Evolutionary conservation across 2,113 vertebrate genomes (phyloP), one percentile per base, ranked within the genome.

Genomic region (Lepisosteus osseus): DNA sequence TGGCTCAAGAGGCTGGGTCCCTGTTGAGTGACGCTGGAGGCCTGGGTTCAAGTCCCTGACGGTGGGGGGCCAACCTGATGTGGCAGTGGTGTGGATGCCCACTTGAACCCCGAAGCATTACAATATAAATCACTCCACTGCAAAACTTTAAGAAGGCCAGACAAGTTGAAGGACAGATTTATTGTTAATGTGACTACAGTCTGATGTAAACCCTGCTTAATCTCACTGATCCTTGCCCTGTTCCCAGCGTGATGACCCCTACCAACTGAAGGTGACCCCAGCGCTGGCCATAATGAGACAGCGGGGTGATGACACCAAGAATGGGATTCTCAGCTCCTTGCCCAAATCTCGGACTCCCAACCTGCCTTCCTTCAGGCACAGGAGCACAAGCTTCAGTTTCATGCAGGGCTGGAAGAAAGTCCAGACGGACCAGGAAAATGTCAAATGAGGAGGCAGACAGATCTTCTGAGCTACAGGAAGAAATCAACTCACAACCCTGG

Each of bases 281-380:
- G 92, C 90, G 64, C 79, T 89, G 61, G 75, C 90, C 1, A 82
- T 95, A 83, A 93, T 95, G 89, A 88, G 85, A 73, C 92, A 92
- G 61, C 88, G 93, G 64, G 93, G 87, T 0, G 61, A 90, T 6
- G 81, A 84, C 1, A 0, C 80, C 0, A 89, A 86, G 69, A 56
- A 72, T 0, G 14, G 56, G 0, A 1, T 86, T 15, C 61, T 72
- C 77, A 81, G 80, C 65, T 47, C 63, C 45, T 29, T 14, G 6
- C 17, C 13, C 4, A 29, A 29, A 29, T 29, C 29, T 29, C 76
- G 77, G 1, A 72, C 67, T 45, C 54, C 17, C 54, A 76, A 84
- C 12, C 14, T 77, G 4, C 70, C 82, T 6, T 57, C 14, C 42
- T 69, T 79, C 8, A 83, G 88, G 73, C 82, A 82, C 11, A 83